phyloP scores from a whole-genome alignment of 2,888 invertebrate genomes.

The Caenorhabditis wallacei region DNA sequence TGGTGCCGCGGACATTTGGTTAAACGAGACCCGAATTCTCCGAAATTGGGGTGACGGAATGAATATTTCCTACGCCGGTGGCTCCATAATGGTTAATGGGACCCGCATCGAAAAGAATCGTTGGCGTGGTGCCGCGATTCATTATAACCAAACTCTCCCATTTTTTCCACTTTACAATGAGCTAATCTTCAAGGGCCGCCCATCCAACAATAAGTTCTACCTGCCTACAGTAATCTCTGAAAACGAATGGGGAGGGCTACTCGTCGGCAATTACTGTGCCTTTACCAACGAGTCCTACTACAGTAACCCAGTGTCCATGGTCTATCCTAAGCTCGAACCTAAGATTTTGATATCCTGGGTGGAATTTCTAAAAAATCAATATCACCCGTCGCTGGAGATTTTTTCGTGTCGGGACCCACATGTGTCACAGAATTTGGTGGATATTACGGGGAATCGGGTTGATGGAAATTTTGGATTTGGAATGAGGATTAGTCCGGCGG shows the following conservation, averaged over 20 bases:
- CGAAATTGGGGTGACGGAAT: slow-evolving; percentile 95
- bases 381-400: slow-evolving; percentile 82
- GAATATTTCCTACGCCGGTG: slow-evolving; percentile 96
- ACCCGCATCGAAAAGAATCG: slow-evolving; percentile 92
- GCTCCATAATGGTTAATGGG: slow-evolving; percentile 93
- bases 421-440: slow-evolving; percentile 68
- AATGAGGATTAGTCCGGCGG: slow-evolving; percentile 81
- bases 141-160: slow-evolving; percentile 93
- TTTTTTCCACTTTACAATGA: slow-evolving; percentile 91
- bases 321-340: slow-evolving; percentile 65
- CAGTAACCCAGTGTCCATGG: neutral
- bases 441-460: slow-evolving; percentile 76
- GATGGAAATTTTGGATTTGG: slow-evolving; percentile 78
- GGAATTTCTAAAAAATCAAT: slow-evolving; percentile 79
- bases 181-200: slow-evolving; percentile 86
- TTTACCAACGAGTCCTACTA: slow-evolving; percentile 41
- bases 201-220: slow-evolving; percentile 82
- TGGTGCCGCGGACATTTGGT: slow-evolving; percentile 95
- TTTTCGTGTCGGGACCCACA: slow-evolving; percentile 79
- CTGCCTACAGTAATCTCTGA: slow-evolving; percentile 89
- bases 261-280: slow-evolving; percentile 93
- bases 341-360: slow-evolving; percentile 82
- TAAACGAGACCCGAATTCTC: slow-evolving; percentile 92
- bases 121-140: slow-evolving; percentile 91
- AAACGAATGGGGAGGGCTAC: slow-evolving; percentile 92